Percentiles rank a stretch among this genome's conserved stretches.
Conservation (phyloP, 2,888 invertebrate species). For the Synergus japonicus region DNA sequence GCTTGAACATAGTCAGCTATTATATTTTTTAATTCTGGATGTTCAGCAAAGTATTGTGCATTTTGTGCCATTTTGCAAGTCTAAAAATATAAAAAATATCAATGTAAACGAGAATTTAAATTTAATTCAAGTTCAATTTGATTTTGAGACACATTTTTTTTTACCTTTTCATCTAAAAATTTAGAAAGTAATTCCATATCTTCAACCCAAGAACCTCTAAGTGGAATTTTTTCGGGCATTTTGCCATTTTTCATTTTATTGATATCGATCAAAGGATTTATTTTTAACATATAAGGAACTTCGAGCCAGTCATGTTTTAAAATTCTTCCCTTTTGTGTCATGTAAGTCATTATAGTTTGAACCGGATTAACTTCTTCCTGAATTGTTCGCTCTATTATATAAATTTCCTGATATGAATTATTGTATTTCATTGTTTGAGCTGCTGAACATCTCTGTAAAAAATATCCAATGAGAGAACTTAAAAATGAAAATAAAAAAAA, state of each 20-base stretch:
- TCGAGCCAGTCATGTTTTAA: constrained; percentile 83
- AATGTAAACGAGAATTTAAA: background rate
- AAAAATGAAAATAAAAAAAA: too few species aligned
- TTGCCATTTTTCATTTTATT: constrained; percentile 69
- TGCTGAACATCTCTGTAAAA: constrained; percentile 59
- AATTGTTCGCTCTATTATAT: constrained; percentile 81
- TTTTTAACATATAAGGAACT: constrained; percentile 79
- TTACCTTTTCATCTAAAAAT: constrained; percentile 82
- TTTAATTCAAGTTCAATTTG: background rate
- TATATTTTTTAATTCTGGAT: constrained; percentile 80
- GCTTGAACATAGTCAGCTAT: constrained; percentile 82
- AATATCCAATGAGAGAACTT: constrained; percentile 18
- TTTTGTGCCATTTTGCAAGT: constrained; percentile 53
- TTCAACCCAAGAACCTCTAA: constrained; percentile 79
- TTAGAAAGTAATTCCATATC: constrained; percentile 82
- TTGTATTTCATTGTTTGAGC: constrained; percentile 58
- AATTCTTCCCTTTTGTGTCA: constrained; percentile 80
- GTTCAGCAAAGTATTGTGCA: constrained; percentile 80
- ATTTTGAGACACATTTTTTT: background rate
- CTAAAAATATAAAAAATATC: constrained; percentile 50
- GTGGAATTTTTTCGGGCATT: constrained; percentile 75
- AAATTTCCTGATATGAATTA: constrained; percentile 78
- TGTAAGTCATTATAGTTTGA: constrained; percentile 79
- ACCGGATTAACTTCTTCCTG: constrained; percentile 79
- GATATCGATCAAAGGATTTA: constrained; percentile 79